Evolutionary conservation across 2,888 invertebrate genomes (phyloP).

Genomic region (Idaea dimidiata): DNA sequence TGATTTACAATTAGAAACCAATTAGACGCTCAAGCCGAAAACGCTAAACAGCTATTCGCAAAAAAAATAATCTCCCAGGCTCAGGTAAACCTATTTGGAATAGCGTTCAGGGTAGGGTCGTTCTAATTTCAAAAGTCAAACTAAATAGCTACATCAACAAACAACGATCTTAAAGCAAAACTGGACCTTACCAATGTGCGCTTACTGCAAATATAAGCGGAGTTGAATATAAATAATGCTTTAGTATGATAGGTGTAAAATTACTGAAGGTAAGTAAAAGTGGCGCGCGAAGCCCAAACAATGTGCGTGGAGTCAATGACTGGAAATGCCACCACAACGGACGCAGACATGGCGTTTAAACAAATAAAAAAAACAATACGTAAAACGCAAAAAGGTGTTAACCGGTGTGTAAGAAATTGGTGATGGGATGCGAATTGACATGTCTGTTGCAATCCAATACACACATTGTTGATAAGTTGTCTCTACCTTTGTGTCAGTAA

Average conservation of each 20-base stretch:
- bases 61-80: not conserved
- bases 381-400: conserved; percentile 9
- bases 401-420: conserved; percentile 11
- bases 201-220: conserved; percentile 19
- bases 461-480: not conserved
- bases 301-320: conserved; percentile 36
- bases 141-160: not conserved
- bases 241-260: conserved; percentile 27
- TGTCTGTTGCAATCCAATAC: conserved; percentile 1
- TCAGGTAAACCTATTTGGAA: not conserved
- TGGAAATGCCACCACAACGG: conserved; percentile 27
- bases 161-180: not conserved
- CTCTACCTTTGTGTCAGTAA: not conserved
- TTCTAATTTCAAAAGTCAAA: not conserved
- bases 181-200: not conserved
- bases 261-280: conserved; percentile 20
- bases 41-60: not conserved
- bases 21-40: not conserved
- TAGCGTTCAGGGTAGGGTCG: too few species aligned
- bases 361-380: conserved; percentile 15
- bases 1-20: not conserved
- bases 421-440: conserved; percentile 9
- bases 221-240: conserved; percentile 33
- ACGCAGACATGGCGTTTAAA: conserved; percentile 19
- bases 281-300: conserved; percentile 34